Evolutionary conservation across 2,888 invertebrate genomes (phyloP), one percentile per base, ranked within the genome.

Genomic region (Thymelicus sylvestris): DNA sequence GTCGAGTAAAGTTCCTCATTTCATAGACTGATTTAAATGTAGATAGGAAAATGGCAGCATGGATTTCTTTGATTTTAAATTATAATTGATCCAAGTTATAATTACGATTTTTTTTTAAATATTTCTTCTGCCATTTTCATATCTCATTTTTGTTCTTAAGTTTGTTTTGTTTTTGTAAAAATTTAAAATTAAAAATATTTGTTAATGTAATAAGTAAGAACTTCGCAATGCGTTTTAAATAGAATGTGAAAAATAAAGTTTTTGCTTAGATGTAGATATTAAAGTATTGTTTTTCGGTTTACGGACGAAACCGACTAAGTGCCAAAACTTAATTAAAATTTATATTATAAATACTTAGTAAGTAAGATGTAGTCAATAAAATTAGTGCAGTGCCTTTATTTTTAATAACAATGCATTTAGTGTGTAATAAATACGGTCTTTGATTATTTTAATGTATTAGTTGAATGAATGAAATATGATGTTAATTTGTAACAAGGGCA

Each of bases 1-100:
- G 74, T 83, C 19, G 85, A 86, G 24, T 85, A 85, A 73, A 13
- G 55, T 66, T 48, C 52, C 59, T 72, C 24, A 66, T 61, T n/a
- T 65, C 19, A 59, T 39, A 59, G 59, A 59, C 66, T 41, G 67
- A 62, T 61, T 67, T 65, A 61, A 52, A 52, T 52, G 24, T 1
- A 24, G 24, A 55, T 55, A 12, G 55, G n/a, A 3, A 55, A 55
- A 24, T 55, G 55, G 55, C 55, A 55, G 55, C 0, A 24, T 24
- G 8, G 8, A 10, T 12, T 10, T 12, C 1, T 4, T 24, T 24
- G 6, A 1, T 31, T 55, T 24, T 24, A 0, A 24, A 55, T 55
- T 55, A 12, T 55, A 10, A 24, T 55, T 7, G 8, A 44, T 44
- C 8, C 44, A 44, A 8, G 44, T 44, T 44, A 8, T 41, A 41